phyloP scores from a whole-genome alignment of 2,888 invertebrate genomes.

The Eudemis profundana region DNA sequence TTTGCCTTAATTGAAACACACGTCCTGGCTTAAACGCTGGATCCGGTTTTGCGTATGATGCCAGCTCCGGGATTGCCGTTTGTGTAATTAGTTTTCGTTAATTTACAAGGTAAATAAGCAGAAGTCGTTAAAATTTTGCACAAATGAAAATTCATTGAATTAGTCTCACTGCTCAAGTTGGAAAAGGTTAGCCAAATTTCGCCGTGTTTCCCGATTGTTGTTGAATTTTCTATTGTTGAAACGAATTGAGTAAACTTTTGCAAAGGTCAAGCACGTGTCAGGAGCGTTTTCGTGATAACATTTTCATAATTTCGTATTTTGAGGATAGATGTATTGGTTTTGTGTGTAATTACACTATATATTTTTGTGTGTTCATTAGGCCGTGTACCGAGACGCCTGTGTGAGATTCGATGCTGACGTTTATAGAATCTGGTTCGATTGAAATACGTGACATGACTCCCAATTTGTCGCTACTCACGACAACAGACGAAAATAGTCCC shows the following conservation, averaged over 20 bases:
- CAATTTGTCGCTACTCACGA: slow-evolving; percentile 53
- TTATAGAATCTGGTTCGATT: slow-evolving; percentile 69
- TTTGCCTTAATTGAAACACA: slow-evolving; percentile 64
- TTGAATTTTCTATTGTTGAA: slow-evolving; percentile 12
- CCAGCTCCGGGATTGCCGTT: slow-evolving; percentile 46
- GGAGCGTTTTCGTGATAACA: slow-evolving; percentile 3
- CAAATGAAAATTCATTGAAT: slow-evolving; percentile 37
- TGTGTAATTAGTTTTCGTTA: slow-evolving; percentile 61
- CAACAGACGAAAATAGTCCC: slow-evolving; percentile 54
- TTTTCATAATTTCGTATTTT: background rate
- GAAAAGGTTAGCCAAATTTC: slow-evolving; percentile 27
- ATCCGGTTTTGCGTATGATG: slow-evolving; percentile 57
- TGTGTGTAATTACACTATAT: background rate
- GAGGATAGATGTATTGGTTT: background rate
- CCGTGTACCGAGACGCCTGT: slow-evolving; percentile 13
- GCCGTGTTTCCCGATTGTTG: slow-evolving; percentile 17
- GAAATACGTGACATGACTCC: slow-evolving; percentile 74
- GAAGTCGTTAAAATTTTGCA: slow-evolving; percentile 42
- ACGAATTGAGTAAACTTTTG: slow-evolving; percentile 11
- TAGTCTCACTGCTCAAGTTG: slow-evolving; percentile 24
- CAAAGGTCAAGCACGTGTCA: slow-evolving; percentile 14
- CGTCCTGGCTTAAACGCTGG: slow-evolving; percentile 57
- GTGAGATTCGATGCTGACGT: slow-evolving; percentile 30
- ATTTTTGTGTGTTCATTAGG: slow-evolving; percentile 11
- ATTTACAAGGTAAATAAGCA: slow-evolving; percentile 58